These are phyloP conservation scores for Onychostoma macrolepis DNA, from an alignment of 2,113 vertebrate species.

Conservation along the genomic window DNA sequence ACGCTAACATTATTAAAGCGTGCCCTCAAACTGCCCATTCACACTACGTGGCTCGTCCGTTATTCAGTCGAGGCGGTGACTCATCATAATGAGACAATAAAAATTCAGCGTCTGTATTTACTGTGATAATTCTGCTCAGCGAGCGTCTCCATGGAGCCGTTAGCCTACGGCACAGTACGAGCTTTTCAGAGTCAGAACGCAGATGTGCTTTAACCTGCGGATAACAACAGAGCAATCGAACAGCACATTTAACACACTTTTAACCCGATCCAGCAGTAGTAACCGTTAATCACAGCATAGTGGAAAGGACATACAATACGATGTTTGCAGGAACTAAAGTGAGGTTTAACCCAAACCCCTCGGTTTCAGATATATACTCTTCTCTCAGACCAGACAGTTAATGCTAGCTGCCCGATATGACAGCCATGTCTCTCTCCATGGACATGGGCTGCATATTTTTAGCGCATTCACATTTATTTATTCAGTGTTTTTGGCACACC, in stretches of 20 bases:
- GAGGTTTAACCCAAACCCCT: background rate
- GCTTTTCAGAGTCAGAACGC: background rate
- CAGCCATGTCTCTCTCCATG: conserved; percentile 9
- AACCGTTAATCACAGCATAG: conserved; percentile 7
- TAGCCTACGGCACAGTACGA: conserved; percentile 17
- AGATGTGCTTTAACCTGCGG: conserved; percentile 26
- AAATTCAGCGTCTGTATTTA: conserved; percentile 27
- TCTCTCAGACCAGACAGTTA: conserved; percentile 12
- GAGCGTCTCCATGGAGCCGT: conserved; percentile 16
- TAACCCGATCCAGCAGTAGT: conserved; percentile 3
- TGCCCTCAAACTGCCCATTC: conserved; percentile 17
- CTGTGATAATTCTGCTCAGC: conserved; percentile 26
- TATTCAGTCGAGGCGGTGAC: conserved; percentile 16
- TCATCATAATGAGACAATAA: conserved; percentile 35
- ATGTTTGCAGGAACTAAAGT: background rate
- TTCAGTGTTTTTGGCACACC: conserved; percentile 52
- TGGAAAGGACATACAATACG: background rate
- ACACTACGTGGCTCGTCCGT: background rate
- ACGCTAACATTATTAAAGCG: conserved; percentile 18
- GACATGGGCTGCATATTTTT: conserved; percentile 36
- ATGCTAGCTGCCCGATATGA: conserved; percentile 24
- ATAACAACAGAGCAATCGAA: conserved; percentile 14
- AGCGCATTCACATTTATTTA: conserved; percentile 51
- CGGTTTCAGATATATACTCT: background rate
- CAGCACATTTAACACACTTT: background rate